A percentile compares a stretch with the other conserved stretches of the same genome.
phyloP scores from a whole-genome alignment of 1,140 invertebrate species.

The Sitophilus oryzae region DNA sequence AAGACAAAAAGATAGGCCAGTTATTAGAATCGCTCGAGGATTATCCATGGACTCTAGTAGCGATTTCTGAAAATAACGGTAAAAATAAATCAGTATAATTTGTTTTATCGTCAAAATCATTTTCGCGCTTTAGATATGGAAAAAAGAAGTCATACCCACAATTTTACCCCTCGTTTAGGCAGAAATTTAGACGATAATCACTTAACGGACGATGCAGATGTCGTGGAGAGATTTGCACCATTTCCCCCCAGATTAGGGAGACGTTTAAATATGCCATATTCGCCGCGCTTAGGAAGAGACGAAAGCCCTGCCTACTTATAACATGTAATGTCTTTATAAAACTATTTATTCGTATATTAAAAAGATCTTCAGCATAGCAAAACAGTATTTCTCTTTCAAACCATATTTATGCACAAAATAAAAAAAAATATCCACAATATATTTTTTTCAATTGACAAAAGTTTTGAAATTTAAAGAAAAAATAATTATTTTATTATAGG shows the following conservation, averaged over 20 bases:
- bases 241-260: conserved; percentile 28
- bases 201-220: conserved; percentile 12
- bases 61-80: conserved; percentile 16
- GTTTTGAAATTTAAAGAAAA: too few species aligned
- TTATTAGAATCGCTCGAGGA: conserved; percentile 23
- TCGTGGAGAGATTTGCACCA: conserved; percentile 22
- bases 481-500: too few species aligned
- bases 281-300: conserved; percentile 24
- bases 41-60: conserved; percentile 22
- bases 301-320: conserved; percentile 4
- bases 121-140: conserved; percentile 10
- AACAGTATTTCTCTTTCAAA: too few species aligned
- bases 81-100: not conserved
- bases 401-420: too few species aligned
- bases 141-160: conserved; percentile 21
- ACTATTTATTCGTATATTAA: too few species aligned
- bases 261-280: conserved; percentile 19
- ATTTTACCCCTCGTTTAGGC: conserved; percentile 27
- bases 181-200: conserved; percentile 18
- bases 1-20: conserved; percentile 12
- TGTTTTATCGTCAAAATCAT: not conserved
- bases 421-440: too few species aligned
- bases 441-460: too few species aligned
- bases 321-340: conserved; percentile 14
- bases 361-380: too few species aligned